These are phyloP conservation scores for Caenorhabditis latens DNA, from an alignment of 1,140 invertebrate species.

Conservation along the genomic window DNA sequence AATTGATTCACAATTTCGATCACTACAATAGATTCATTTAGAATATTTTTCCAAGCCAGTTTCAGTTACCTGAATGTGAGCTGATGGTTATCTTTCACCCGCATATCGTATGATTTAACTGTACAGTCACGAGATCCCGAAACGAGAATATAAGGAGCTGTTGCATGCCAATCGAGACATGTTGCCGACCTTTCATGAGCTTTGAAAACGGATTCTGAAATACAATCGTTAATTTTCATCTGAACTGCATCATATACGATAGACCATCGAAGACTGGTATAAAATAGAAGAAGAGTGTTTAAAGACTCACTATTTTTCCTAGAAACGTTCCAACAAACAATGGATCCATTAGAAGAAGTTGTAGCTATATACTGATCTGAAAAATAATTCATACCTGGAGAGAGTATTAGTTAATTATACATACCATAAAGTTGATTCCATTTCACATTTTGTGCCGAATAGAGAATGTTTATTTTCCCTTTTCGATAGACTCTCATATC, in stretches of 20 bases:
- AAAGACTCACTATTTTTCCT: constrained; percentile 51
- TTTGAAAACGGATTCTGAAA: constrained; percentile 43
- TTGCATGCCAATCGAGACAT: constrained; percentile 37
- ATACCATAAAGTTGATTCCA: constrained; percentile 53
- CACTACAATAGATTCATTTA: background rate
- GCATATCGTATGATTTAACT: constrained; percentile 47
- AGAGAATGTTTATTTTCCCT: constrained; percentile 18
- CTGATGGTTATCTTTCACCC: constrained; percentile 41
- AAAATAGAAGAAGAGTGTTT: background rate
- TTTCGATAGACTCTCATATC: constrained; percentile 38
- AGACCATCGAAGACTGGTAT: too few species aligned
- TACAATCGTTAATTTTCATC: background rate
- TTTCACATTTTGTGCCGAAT: constrained; percentile 47
- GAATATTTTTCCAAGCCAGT: background rate
- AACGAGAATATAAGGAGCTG: constrained; percentile 22
- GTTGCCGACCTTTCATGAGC: constrained; percentile 50
- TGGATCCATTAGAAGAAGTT: constrained; percentile 43
- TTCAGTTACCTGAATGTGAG: background rate
- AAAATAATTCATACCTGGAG: background rate
- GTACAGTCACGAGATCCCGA: constrained; percentile 31
- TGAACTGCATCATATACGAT: background rate
- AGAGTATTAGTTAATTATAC: background rate
- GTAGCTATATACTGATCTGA: constrained; percentile 54
- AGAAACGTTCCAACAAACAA: constrained; percentile 54
- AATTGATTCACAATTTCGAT: constrained; percentile 41